A percentile compares a stretch with the other conserved stretches of the same genome.
These are phyloP conservation scores for Phoxinus dragarum DNA, from an alignment of 2,797 vertebrate genomes.

Conservation along the genomic window DNA sequence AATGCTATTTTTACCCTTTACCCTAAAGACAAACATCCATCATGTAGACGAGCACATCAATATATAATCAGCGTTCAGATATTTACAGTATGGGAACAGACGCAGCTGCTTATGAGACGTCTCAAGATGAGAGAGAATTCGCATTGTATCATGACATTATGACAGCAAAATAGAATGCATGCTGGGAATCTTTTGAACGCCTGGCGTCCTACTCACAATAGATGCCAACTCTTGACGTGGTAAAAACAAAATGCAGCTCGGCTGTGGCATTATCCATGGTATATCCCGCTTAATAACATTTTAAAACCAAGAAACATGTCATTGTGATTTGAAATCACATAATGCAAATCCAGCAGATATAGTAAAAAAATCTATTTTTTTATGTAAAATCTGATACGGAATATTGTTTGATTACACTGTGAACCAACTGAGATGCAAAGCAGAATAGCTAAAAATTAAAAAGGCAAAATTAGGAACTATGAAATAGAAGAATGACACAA, in stretches of 20 bases:
- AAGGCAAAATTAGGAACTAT: background rate
- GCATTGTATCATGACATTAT: conserved; percentile 37
- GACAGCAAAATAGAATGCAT: conserved; percentile 41
- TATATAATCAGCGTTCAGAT: conserved; percentile 13
- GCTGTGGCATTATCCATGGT: background rate
- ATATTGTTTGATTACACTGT: background rate
- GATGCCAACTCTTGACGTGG: conserved; percentile 32
- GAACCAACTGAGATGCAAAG: background rate
- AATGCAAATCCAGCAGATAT: background rate
- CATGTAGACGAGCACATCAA: conserved; percentile 30
- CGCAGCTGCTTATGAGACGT: conserved; percentile 39
- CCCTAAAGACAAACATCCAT: background rate
- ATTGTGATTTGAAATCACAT: background rate
- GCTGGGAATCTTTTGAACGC: conserved; percentile 42
- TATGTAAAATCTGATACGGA: background rate
- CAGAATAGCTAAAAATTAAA: background rate
- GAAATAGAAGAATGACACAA: background rate
- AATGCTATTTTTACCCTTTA: conserved; percentile 3
- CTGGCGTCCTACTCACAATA: conserved; percentile 36
- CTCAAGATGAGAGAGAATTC: conserved; percentile 43
- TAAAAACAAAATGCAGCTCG: conserved; percentile 25
- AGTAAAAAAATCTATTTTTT: background rate
- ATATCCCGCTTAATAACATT: background rate
- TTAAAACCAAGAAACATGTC: background rate
- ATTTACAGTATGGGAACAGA: conserved; percentile 43